Evolutionary conservation across 2,113 vertebrate genomes (phyloP), one percentile per base, ranked within the genome.

Genomic region (Microtus montanus): DNA sequence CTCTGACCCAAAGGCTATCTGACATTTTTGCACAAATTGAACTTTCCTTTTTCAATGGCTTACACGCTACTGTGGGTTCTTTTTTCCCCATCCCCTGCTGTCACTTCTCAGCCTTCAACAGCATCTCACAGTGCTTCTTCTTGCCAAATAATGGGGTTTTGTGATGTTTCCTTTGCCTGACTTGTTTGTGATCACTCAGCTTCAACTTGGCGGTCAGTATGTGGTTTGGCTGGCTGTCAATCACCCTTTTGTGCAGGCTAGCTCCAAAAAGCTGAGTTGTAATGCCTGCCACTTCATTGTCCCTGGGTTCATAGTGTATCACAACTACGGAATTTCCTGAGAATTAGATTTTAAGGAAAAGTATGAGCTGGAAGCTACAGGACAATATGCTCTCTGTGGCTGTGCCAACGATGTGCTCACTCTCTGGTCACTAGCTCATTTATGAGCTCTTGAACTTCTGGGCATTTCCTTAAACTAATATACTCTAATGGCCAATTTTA

Each of bases 81-180:
- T 89, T 77, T n/a, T 63, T 33, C 12, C 26, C 41, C 35, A 64
- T 35, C 35, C 38, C 77, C 74, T 89, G 87, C 95, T 97, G 96
- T 97, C 96, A 95, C 26, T 94, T 94, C 77, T 94, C 88, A 97
- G 93, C 71, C 90, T 63, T 94, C 93, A 96, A 41, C 70, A 82
- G 91, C 89, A 77, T 96, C 93, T 96, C 92, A 74, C 79, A 90
- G 80, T 87, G 75, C 41, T 95, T 92, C 80, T 74, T 15, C 96
- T 94, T 95, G 92, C 84, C 96, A 96, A 61, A 97, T 96, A 97
- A 97, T 95, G 88, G 93, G 52, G 71, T 93, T 97, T 94, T 96
- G 90, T 97, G 93, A 96, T 92, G 88, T 90, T 95, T 96, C 91
- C 88, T 96, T 88, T 96, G 80, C 88, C 47, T 97, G 92, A 78